These are phyloP conservation scores for Schrankia costaestrigalis DNA, from an alignment of 2,888 invertebrate genomes.

Conservation along the genomic window DNA sequence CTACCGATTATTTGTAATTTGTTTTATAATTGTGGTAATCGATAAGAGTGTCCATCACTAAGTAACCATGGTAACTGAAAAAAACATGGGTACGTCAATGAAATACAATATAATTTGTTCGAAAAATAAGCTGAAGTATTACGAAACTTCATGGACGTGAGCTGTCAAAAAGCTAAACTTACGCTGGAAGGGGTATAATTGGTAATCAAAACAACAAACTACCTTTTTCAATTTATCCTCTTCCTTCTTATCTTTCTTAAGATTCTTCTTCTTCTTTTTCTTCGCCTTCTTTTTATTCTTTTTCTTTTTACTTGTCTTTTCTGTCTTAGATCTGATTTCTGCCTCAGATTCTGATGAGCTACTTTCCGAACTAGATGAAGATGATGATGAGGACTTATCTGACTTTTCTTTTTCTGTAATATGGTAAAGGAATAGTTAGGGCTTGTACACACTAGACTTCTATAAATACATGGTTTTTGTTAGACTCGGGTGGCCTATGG, in stretches of 20 bases:
- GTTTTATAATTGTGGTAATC: too few relatives aligned
- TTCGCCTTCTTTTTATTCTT: constrained; percentile 75
- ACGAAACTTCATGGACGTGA: too few relatives aligned
- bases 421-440: not conserved
- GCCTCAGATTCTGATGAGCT: constrained; percentile 66
- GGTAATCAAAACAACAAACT: constrained; percentile 9
- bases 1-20: too few relatives aligned
- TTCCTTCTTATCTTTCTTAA: constrained; percentile 70
- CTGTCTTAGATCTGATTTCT: constrained; percentile 63
- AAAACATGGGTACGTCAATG: too few relatives aligned
- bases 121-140: too few relatives aligned
- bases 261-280: constrained; percentile 68
- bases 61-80: too few relatives aligned
- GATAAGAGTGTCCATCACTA: too few relatives aligned
- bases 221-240: constrained; percentile 81
- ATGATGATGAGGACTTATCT: constrained; percentile 46
- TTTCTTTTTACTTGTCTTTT: constrained; percentile 75
- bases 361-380: constrained; percentile 57
- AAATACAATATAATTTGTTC: too few relatives aligned
- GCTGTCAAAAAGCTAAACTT: too few relatives aligned
- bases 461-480: too few relatives aligned
- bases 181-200: not conserved
- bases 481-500: too few relatives aligned
- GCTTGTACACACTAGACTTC: too few relatives aligned
- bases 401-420: constrained; percentile 41